Evolutionary conservation across 2,113 vertebrate genomes (phyloP).

Genomic region (Thinocorus orbignyianus): DNA sequence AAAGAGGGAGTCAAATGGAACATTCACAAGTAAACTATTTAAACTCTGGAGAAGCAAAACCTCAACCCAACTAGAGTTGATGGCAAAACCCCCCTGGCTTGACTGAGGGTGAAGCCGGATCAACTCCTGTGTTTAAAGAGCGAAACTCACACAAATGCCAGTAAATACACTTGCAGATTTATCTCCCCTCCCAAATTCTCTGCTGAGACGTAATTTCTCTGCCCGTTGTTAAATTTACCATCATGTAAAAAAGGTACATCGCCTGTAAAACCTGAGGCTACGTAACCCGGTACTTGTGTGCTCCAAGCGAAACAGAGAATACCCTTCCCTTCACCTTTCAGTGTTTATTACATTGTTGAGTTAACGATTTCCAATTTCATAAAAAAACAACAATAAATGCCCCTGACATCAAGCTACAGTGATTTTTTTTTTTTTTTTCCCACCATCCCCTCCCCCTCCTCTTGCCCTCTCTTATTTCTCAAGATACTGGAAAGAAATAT

Average conservation of each 20-base stretch:
- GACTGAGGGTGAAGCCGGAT: neutral
- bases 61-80: neutral
- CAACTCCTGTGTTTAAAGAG: neutral
- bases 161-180: neutral
- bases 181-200: neutral
- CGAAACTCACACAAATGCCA: neutral
- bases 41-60: neutral
- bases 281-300: neutral
- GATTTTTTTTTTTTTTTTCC: neutral
- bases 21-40: neutral
- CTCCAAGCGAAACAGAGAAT: neutral
- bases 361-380: neutral
- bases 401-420: neutral
- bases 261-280: neutral
- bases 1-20: neutral
- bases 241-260: neutral
- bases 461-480: neutral
- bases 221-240: neutral
- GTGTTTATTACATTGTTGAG: neutral
- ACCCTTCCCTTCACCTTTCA: neutral
- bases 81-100: neutral
- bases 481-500: constrained; percentile 30
- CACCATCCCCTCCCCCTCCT: neutral
- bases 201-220: neutral
- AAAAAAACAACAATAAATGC: neutral